These are phyloP conservation scores for Callipepla squamata DNA, from an alignment of 2,113 vertebrate genomes.

Conservation along the genomic window DNA sequence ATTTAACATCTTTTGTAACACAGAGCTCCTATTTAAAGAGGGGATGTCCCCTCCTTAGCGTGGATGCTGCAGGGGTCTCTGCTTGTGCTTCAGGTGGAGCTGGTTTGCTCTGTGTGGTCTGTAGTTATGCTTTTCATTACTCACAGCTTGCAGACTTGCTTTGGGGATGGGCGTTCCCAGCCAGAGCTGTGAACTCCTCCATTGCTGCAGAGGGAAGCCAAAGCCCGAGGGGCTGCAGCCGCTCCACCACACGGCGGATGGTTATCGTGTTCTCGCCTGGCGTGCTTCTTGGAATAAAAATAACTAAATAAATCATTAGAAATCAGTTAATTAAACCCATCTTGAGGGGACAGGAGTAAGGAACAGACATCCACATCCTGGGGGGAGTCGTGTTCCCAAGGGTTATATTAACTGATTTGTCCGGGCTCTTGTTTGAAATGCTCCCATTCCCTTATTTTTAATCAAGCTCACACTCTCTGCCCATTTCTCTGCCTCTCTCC, in stretches of 20 bases:
- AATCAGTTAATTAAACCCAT: conserved; percentile 18
- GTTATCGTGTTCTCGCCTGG: not conserved
- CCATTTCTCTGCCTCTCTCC: not conserved
- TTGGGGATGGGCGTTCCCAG: not conserved
- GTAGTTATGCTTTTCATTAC: not conserved
- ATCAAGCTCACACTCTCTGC: not conserved
- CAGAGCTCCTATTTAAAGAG: not conserved
- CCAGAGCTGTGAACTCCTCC: not conserved
- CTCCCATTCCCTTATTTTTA: conserved; percentile 7
- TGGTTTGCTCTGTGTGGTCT: not conserved
- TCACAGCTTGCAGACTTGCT: not conserved
- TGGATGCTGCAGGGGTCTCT: not conserved
- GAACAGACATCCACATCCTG: not conserved
- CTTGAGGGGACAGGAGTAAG: not conserved
- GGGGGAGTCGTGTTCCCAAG: not conserved
- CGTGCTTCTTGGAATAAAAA: not conserved
- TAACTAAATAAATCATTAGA: conserved; percentile 36
- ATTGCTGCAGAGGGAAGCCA: not conserved
- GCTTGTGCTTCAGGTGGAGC: not conserved
- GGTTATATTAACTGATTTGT: conserved; percentile 19
- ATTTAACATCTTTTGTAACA: not conserved
- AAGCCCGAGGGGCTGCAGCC: not conserved
- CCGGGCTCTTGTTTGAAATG: not conserved
- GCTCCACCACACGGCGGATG: not conserved
- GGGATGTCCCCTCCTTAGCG: not conserved